phyloP scores from a whole-genome alignment of 2,797 vertebrate species.

The Oreochromis mossambicus region DNA sequence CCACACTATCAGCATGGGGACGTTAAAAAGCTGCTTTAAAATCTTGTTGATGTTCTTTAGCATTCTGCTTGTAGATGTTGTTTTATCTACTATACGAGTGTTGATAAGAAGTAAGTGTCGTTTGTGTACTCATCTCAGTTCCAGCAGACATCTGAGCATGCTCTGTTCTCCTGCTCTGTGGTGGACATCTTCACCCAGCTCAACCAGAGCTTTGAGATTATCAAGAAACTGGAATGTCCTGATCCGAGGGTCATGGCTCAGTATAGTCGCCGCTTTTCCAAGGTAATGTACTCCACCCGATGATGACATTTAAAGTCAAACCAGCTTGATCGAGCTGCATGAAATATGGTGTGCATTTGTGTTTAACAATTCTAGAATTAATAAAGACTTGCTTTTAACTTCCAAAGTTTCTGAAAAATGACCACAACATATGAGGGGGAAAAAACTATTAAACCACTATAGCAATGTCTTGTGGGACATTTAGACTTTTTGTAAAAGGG shows the following conservation, averaged over 20 bases:
- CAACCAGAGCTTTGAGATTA: conserved; percentile 99
- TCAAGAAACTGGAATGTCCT: conserved; percentile 96
- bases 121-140: conserved; percentile 75
- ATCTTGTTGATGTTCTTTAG: not conserved
- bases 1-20: not conserved
- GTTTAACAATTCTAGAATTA: not conserved
- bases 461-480: not conserved
- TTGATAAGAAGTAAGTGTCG: not conserved
- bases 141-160: conserved; percentile 97
- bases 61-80: not conserved
- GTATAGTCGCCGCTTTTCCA: conserved; percentile 95
- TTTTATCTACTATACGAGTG: not conserved
- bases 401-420: not conserved
- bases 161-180: conserved; percentile 98
- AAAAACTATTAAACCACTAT: not conserved
- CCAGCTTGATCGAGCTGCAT: not conserved
- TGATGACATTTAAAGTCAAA: not conserved
- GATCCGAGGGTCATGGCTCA: conserved; percentile 90
- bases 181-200: conserved; percentile 99
- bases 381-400: not conserved
- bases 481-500: not conserved
- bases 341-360: not conserved
- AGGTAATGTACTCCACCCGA: conserved; percentile 72
- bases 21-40: not conserved
- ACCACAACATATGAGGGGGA: not conserved